These are phyloP conservation scores for Tachystola acroxantha DNA, from an alignment of 2,888 invertebrate genomes.

Conservation along the genomic window DNA sequence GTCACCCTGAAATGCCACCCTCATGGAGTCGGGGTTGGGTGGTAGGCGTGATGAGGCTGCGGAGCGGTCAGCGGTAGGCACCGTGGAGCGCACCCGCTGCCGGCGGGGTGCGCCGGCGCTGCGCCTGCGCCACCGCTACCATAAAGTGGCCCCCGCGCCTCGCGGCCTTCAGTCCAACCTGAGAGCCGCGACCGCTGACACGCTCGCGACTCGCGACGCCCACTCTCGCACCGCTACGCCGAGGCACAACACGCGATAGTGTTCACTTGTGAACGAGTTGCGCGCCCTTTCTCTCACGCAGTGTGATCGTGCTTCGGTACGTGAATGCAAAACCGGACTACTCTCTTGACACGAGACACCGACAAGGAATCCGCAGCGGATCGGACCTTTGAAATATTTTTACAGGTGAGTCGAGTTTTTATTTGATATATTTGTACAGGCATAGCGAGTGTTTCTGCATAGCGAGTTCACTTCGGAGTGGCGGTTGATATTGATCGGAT, in stretches of 20 bases:
- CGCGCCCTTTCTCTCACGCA: conserved; percentile 76
- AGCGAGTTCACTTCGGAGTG: conserved; percentile 40
- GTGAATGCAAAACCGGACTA: conserved; percentile 75
- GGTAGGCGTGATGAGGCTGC: too few species aligned
- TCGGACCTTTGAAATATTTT: conserved; percentile 46
- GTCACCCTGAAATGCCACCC: too few species aligned
- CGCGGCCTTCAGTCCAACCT: conserved; percentile 71
- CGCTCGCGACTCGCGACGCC: conserved; percentile 54
- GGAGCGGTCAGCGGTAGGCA: not conserved
- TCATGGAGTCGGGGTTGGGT: too few species aligned
- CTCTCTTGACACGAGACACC: conserved; percentile 58
- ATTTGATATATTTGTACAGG: conserved; percentile 28
- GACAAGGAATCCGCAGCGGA: conserved; percentile 46
- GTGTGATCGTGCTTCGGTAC: conserved; percentile 71
- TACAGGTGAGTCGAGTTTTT: conserved; percentile 50
- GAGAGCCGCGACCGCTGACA: conserved; percentile 61
- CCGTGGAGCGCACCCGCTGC: not conserved
- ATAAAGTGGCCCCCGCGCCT: conserved; percentile 70
- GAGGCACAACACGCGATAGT: conserved; percentile 61
- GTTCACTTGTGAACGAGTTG: conserved; percentile 58
- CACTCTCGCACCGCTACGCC: conserved; percentile 54
- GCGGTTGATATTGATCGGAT: conserved; percentile 25
- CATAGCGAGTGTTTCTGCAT: conserved; percentile 48
- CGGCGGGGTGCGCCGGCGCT: conserved; percentile 16
- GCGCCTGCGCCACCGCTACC: conserved; percentile 34